Percentiles rank a stretch among this genome's conserved stretches.
Conservation (phyloP, 2,797 vertebrate species). For the Eulemur coronatus region DNA sequence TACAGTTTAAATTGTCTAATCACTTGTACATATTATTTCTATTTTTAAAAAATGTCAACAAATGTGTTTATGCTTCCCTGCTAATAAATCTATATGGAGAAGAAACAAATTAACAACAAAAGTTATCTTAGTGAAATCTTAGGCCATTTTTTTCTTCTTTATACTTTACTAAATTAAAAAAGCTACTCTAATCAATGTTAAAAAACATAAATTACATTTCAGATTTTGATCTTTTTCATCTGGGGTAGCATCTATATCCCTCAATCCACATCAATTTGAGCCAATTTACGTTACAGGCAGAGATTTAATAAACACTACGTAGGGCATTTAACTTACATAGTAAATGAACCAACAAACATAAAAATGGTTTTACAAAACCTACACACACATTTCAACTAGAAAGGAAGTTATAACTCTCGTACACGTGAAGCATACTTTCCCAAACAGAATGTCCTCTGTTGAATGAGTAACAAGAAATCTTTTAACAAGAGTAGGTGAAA, state of each 20-base stretch:
- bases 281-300: background rate
- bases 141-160: background rate
- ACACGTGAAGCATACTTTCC: background rate
- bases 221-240: conserved; percentile 9
- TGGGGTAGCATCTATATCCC: background rate
- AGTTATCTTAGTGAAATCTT: background rate
- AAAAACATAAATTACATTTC: conserved; percentile 51
- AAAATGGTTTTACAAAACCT: background rate
- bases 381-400: background rate
- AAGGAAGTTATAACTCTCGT: background rate
- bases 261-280: background rate
- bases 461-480: background rate
- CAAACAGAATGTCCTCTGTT: background rate
- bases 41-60: conserved; percentile 13
- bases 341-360: conserved; percentile 6
- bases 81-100: background rate
- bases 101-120: conserved; percentile 56
- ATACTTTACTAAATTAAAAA: background rate
- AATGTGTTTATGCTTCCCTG: background rate
- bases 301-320: conserved; percentile 15
- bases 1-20: conserved; percentile 1
- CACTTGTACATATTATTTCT: background rate
- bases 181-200: background rate
- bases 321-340: background rate
- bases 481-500: background rate